Evolutionary conservation across 2,797 vertebrate genomes (phyloP).

Genomic region (Enteromius afrohamiltoni): DNA sequence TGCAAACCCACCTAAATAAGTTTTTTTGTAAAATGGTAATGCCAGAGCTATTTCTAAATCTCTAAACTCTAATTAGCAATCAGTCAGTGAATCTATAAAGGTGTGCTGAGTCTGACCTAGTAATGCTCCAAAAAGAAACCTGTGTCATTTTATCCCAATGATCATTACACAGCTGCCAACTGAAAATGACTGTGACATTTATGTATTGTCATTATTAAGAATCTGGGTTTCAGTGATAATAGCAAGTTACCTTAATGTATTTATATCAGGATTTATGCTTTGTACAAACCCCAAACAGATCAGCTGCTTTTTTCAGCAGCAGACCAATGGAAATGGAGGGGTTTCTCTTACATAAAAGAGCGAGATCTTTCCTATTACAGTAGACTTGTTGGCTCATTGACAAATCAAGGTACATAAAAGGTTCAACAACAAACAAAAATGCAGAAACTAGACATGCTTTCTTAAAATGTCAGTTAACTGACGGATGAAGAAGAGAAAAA

Average conservation of each 20-base stretch:
- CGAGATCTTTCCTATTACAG: background rate
- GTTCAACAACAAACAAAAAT: background rate
- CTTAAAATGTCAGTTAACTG: constrained; percentile 32
- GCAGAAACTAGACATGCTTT: background rate
- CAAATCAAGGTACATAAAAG: background rate
- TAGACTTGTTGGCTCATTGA: background rate
- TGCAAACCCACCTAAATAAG: background rate
- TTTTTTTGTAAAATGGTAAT: background rate
- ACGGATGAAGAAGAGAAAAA: background rate
- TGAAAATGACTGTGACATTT: background rate
- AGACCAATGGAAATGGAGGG: background rate
- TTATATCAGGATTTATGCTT: background rate
- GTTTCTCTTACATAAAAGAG: background rate
- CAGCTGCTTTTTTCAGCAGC: background rate
- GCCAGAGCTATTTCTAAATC: background rate
- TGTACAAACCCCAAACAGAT: background rate
- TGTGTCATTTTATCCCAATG: background rate
- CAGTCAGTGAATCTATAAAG: no score
- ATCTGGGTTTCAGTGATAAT: constrained; percentile 2
- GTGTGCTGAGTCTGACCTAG: background rate
- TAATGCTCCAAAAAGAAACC: background rate
- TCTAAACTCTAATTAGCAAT: background rate
- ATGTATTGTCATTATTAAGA: background rate
- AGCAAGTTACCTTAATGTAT: background rate
- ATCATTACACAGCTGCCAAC: background rate